Evolutionary conservation across 2,797 vertebrate species (phyloP).

Genomic region (Gadopsis bispinosus): DNA sequence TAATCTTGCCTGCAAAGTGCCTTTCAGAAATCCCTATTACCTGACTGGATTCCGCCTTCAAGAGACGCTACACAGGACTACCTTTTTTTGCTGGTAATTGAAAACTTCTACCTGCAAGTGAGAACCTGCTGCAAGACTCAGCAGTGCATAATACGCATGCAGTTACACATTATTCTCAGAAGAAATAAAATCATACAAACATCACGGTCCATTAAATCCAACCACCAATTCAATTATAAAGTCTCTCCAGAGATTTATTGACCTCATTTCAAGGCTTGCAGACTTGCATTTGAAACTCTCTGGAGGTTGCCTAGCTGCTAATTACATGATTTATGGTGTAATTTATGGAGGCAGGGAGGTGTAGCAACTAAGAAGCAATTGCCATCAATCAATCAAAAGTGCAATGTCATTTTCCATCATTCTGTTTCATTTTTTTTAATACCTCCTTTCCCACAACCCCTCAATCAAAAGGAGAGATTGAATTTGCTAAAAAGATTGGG

Average conservation of each 20-base stretch:
- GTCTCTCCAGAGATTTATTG: conserved; percentile 53
- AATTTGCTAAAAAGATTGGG: conserved; percentile 20
- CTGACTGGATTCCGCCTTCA: conserved; percentile 48
- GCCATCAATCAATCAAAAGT: conserved; percentile 67
- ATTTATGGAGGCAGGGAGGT: conserved; percentile 59
- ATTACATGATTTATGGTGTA: conserved; percentile 72
- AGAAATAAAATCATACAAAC: conserved; percentile 64
- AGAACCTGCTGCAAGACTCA: conserved; percentile 40
- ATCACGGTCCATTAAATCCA: conserved; percentile 65
- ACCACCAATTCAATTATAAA: conserved; percentile 54
- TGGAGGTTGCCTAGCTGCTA: conserved; percentile 51
- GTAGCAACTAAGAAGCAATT: conserved; percentile 35
- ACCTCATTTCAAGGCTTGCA: conserved; percentile 58
- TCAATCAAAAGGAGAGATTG: conserved; percentile 37
- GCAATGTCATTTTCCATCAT: conserved; percentile 44
- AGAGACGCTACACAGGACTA: conserved; percentile 25
- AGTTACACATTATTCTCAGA: conserved; percentile 35
- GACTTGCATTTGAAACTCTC: conserved; percentile 43
- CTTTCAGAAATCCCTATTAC: conserved; percentile 31
- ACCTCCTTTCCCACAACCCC: conserved; percentile 37
- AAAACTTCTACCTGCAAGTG: conserved; percentile 46
- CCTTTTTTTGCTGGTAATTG: neutral
- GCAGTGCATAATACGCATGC: neutral
- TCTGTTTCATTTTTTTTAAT: conserved; percentile 37
- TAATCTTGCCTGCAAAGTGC: conserved; percentile 55